phyloP scores from a whole-genome alignment of 2,113 vertebrate species.

The Microtus richardsoni region DNA sequence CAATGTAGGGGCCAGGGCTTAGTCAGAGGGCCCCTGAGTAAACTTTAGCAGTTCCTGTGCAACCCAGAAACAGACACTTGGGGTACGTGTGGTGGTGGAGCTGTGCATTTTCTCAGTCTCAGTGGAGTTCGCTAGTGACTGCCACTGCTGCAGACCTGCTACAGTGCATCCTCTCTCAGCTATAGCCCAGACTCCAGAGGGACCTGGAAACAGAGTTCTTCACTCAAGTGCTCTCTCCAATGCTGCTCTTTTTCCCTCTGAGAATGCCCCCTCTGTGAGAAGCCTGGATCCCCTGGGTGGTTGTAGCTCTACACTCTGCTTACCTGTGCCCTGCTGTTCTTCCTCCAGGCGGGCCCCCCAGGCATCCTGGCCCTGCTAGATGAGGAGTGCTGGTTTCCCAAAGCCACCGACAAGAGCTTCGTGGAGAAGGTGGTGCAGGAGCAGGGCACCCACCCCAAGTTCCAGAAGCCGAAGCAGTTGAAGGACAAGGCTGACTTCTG shows the following conservation, averaged over 20 bases:
- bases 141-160: neutral
- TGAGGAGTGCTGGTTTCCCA: slow-evolving; percentile 99
- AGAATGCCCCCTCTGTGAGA: neutral
- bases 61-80: too few relatives aligned
- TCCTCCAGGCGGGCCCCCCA: slow-evolving; percentile 93
- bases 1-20: accelerated
- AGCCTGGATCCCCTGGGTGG: neutral
- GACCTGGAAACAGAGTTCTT: neutral
- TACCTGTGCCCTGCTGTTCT: neutral
- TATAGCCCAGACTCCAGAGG: neutral
- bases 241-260: neutral
- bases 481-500: slow-evolving; percentile 99
- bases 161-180: accelerated
- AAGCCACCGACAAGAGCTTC: slow-evolving; percentile 98
- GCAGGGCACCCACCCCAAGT: slow-evolving; percentile 96
- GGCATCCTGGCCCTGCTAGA: slow-evolving; percentile 97
- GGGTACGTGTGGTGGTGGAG: accelerated
- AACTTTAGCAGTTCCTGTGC: too few relatives aligned
- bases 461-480: slow-evolving; percentile 98
- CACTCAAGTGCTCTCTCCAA: neutral
- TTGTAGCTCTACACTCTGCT: neutral
- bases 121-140: neutral
- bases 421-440: slow-evolving; percentile 98
- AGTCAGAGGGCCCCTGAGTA: neutral
- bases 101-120: neutral